Percentiles rank a stretch among this genome's conserved stretches.
These are phyloP conservation scores for Homalodisca vitripennis DNA, from an alignment of 1,140 invertebrate species.

Conservation along the genomic window DNA sequence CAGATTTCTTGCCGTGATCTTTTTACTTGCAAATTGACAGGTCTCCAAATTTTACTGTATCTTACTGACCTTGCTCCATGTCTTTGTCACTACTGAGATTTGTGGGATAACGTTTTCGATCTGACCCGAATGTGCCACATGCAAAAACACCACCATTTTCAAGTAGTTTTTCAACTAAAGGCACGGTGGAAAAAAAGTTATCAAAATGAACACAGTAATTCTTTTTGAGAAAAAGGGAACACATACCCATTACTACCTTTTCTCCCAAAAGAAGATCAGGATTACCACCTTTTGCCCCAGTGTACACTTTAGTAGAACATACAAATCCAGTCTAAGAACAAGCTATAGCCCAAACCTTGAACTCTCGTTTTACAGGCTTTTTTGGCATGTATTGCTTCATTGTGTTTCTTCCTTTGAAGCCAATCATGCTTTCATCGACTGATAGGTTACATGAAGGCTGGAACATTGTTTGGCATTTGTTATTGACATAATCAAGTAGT, in stretches of 20 bases:
- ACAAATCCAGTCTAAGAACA: neutral
- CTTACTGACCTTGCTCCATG: neutral
- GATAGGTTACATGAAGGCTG: constrained; percentile 16
- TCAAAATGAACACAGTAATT: neutral
- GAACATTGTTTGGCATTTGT: constrained; percentile 26
- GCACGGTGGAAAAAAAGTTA: neutral
- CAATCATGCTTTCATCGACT: constrained; percentile 44
- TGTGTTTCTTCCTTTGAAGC: constrained; percentile 42
- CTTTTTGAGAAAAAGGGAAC: neutral
- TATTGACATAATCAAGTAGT: constrained; percentile 17
- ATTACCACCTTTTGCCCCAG: neutral
- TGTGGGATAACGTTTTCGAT: neutral
- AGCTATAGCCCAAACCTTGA: neutral
- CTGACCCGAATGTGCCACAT: neutral
- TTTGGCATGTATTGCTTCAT: constrained; percentile 40
- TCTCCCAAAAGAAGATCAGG: neutral
- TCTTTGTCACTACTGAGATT: neutral
- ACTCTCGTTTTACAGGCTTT: constrained; percentile 44
- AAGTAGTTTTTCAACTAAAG: neutral
- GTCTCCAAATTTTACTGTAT: neutral
- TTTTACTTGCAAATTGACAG: neutral
- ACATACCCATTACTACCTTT: neutral
- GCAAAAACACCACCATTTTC: neutral
- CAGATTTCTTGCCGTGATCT: neutral
- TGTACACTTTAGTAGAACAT: neutral